Conservation (phyloP, 2,888 invertebrate genomes). For the Oligia strigilis region DNA sequence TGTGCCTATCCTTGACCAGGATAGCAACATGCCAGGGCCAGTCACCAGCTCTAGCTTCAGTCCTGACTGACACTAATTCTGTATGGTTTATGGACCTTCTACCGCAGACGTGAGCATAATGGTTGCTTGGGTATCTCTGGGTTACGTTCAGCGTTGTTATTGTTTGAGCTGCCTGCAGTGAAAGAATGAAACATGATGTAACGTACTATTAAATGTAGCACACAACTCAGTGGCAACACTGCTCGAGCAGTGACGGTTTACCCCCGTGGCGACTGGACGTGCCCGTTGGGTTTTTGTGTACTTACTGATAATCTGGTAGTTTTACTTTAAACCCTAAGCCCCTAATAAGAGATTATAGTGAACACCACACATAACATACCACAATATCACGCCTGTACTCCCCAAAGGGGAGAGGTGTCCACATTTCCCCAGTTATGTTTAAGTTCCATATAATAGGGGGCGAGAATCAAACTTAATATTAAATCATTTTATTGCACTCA, state of each 20-base stretch:
- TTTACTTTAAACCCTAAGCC: no score
- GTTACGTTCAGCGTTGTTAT: conserved; percentile 75
- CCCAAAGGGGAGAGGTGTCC: neutral
- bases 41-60: conserved; percentile 82
- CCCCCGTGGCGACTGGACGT: no score
- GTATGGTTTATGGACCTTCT: conserved; percentile 79
- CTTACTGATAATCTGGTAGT: no score
- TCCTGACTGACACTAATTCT: conserved; percentile 80
- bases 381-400: no score
- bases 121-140: conserved; percentile 53
- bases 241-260: no score
- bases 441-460: no score
- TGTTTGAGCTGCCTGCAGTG: conserved; percentile 75
- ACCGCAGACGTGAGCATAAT: conserved; percentile 80
- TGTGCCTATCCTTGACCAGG: conserved; percentile 68
- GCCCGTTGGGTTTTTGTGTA: no score
- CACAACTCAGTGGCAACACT: no score
- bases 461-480: neutral
- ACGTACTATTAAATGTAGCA: no score
- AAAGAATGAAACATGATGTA: neutral
- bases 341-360: no score
- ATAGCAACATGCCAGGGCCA: conserved; percentile 89
- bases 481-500: neutral
- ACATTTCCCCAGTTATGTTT: neutral
- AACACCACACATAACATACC: no score